Conservation (phyloP, 2,888 invertebrate species). For the Acleris emargana region DNA sequence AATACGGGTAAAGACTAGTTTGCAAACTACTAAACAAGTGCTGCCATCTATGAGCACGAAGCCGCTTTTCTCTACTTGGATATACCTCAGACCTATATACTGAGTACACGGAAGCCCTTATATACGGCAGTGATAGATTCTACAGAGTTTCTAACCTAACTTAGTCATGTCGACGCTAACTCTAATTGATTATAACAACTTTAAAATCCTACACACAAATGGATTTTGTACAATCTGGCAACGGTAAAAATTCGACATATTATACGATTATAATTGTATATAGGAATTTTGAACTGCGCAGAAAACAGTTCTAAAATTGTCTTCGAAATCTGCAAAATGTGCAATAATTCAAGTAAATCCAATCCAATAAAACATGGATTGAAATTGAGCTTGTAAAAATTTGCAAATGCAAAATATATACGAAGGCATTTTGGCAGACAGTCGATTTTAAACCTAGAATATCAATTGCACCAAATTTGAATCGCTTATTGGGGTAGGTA, state of each 20-base stretch:
- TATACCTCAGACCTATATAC: background rate
- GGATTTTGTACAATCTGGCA: slow-evolving; percentile 29
- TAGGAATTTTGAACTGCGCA: slow-evolving; percentile 8
- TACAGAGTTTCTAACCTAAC: background rate
- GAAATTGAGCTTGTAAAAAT: slow-evolving; percentile 24
- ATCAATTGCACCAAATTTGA: slow-evolving; percentile 24
- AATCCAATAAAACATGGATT: background rate
- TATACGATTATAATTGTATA: slow-evolving; percentile 11
- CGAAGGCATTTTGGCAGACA: slow-evolving; percentile 10
- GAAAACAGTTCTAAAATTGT: background rate
- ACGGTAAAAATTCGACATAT: slow-evolving; percentile 19
- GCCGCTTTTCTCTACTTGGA: no score
- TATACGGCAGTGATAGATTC: slow-evolving; percentile 21
- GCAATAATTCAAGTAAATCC: no score
- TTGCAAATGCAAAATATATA: slow-evolving; percentile 18
- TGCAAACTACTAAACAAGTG: no score
- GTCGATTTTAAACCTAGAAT: slow-evolving; percentile 11
- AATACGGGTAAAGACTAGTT: no score
- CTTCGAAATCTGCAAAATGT: background rate
- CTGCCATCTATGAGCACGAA: no score
- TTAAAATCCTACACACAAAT: slow-evolving; percentile 12
- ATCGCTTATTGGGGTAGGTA: background rate
- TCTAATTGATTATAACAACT: slow-evolving; percentile 29
- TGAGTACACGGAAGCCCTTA: background rate
- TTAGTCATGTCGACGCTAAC: slow-evolving; percentile 9